Conservation (phyloP, 2,797 vertebrate genomes). For the Gila robusta region DNA sequence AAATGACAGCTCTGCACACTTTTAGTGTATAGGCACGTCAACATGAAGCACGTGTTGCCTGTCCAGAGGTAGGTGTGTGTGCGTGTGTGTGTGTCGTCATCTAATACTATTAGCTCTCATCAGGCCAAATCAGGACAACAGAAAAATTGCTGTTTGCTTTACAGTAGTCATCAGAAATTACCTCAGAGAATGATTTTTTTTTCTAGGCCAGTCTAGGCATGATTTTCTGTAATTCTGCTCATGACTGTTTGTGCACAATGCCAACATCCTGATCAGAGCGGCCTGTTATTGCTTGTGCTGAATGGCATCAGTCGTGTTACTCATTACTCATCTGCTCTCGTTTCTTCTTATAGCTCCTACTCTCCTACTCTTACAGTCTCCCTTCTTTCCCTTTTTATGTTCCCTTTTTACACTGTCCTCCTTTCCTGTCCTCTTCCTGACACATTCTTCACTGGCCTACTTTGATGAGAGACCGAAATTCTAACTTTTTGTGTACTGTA, state of each 20-base stretch:
- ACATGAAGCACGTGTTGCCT: not conserved
- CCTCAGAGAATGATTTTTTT: conserved; percentile 28
- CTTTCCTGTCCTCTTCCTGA: conserved; percentile 41
- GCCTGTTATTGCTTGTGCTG: conserved; percentile 21
- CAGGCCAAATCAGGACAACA: not conserved
- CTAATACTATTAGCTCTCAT: not conserved
- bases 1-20: not conserved
- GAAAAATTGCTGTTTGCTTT: conserved; percentile 8
- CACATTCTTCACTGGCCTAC: conserved; percentile 43
- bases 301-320: conserved; percentile 17
- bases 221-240: conserved; percentile 15
- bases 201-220: conserved; percentile 23
- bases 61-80: not conserved
- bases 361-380: conserved; percentile 9
- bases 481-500: not conserved
- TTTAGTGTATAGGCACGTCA: not conserved
- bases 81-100: not conserved
- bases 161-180: conserved; percentile 27
- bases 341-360: conserved; percentile 26
- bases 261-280: conserved; percentile 22
- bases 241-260: not conserved
- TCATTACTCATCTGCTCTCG: conserved; percentile 31
- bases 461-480: conserved; percentile 18
- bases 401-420: conserved; percentile 35
- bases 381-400: conserved; percentile 6